A percentile compares a stretch with the other conserved stretches of the same genome.
Evolutionary conservation across 92 coral and sea anemone genomes (phyloP).

Genomic region (Palythoa caribaeorum): DNA sequence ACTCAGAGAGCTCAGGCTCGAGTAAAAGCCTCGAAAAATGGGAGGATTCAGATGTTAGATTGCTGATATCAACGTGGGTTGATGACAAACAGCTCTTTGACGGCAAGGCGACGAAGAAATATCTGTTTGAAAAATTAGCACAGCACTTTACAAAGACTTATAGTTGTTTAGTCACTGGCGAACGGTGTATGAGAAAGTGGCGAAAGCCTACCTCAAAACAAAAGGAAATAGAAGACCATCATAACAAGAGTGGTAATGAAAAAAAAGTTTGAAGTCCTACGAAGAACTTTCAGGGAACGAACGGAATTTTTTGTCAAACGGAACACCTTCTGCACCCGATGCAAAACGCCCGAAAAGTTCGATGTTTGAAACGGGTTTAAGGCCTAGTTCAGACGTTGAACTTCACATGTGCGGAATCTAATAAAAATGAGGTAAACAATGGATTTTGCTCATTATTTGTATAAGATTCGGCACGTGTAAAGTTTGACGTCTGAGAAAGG

Average conservation of each 20-base stretch:
- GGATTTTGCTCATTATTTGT: no score
- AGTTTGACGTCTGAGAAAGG: no score
- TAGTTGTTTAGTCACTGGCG: conserved; percentile 32
- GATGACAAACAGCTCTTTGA: conserved; percentile 60
- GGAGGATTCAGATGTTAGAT: conserved; percentile 34
- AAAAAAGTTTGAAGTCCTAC: conserved; percentile 49
- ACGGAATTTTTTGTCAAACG: background rate
- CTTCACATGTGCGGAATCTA: background rate
- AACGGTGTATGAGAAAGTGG: conserved; percentile 59
- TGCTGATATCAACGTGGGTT: conserved; percentile 17
- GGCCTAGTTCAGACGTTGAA: no score
- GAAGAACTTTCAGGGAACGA: conserved; percentile 31
- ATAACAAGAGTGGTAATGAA: conserved; percentile 58
- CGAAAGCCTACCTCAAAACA: conserved; percentile 7
- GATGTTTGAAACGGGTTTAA: no score
- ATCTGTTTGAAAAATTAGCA: conserved; percentile 53
- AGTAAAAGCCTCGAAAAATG: conserved; percentile 33
- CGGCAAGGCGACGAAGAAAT: conserved; percentile 58
- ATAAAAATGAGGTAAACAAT: no score
- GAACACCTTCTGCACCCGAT: no score
- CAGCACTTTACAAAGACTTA: conserved; percentile 20
- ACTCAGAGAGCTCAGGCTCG: no score
- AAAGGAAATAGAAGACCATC: no score
- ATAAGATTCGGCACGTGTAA: no score
- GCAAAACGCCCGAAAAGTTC: no score